Evolutionary conservation across 2,888 invertebrate genomes (phyloP).

Genomic region (Philereme transversata): DNA sequence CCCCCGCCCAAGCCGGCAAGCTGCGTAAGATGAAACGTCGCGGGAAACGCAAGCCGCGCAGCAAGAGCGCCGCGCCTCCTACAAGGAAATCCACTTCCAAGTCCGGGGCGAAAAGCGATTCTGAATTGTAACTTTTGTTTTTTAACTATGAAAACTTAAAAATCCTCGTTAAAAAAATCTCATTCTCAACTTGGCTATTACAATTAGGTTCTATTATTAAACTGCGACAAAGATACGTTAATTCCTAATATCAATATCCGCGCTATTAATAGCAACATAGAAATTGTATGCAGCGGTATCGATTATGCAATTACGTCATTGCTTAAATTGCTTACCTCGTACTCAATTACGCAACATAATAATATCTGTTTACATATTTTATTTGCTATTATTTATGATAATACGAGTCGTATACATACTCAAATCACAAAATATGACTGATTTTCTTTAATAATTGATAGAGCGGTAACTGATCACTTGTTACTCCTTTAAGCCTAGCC

Average conservation of each 20-base stretch:
- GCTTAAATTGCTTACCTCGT: neutral
- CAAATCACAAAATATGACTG: slow-evolving; percentile 26
- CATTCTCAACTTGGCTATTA: too few species aligned
- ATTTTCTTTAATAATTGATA: slow-evolving; percentile 20
- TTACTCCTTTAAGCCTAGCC: slow-evolving; percentile 24
- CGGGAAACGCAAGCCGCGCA: slow-evolving; percentile 65
- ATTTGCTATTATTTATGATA: neutral
- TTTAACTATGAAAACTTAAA: too few species aligned
- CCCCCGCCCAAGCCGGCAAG: slow-evolving; percentile 55
- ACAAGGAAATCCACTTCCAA: slow-evolving; percentile 58
- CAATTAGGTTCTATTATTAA: too few species aligned
- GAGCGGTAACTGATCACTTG: slow-evolving; percentile 2
- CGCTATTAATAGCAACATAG: too few species aligned
- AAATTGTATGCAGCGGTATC: neutral
- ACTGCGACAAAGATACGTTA: neutral
- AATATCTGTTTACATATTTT: neutral
- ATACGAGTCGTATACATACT: neutral
- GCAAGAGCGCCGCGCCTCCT: slow-evolving; percentile 72
- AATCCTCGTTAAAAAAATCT: too few species aligned
- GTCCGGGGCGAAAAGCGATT: slow-evolving; percentile 74
- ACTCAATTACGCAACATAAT: neutral
- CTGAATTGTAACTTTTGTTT: slow-evolving; percentile 59
- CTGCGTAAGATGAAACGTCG: slow-evolving; percentile 62
- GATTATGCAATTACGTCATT: neutral
- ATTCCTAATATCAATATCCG: neutral